Conservation (phyloP, 2,113 vertebrate genomes). For the Xyliphius kryptos region DNA sequence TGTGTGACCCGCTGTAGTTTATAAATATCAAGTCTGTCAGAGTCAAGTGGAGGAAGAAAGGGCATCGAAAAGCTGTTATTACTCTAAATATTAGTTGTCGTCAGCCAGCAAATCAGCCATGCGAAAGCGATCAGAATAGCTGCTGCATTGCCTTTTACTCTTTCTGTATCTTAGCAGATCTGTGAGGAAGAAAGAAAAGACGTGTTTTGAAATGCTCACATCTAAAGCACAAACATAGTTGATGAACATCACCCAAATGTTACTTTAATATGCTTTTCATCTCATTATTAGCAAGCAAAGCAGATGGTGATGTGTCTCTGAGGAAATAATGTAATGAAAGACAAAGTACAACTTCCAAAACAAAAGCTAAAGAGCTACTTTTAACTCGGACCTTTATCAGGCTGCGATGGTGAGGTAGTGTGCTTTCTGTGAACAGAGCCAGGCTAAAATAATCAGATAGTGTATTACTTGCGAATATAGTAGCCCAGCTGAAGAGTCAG, state of each 20-base stretch:
- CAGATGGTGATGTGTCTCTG: too few relatives aligned
- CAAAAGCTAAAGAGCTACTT: too few relatives aligned
- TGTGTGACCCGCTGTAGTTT: too few relatives aligned
- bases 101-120: conserved; percentile 7
- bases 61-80: conserved; percentile 1
- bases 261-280: too few relatives aligned
- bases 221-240: not conserved
- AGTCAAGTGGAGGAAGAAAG: conserved; percentile 1
- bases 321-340: too few relatives aligned
- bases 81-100: conserved; percentile 24
- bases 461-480: too few relatives aligned
- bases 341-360: too few relatives aligned
- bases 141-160: not conserved
- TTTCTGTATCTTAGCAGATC: not conserved
- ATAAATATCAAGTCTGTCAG: conserved; percentile 17
- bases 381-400: too few relatives aligned
- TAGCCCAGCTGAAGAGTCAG: too few relatives aligned
- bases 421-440: not conserved
- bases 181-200: not conserved
- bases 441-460: too few relatives aligned
- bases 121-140: conserved; percentile 4
- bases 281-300: too few relatives aligned
- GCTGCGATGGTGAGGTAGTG: not conserved
- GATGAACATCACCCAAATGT: too few relatives aligned
- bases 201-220: not conserved